Evolutionary conservation across 2,113 vertebrate genomes (phyloP), one percentile per base, ranked within the genome.

Genomic region (Mesitornis unicolor): DNA sequence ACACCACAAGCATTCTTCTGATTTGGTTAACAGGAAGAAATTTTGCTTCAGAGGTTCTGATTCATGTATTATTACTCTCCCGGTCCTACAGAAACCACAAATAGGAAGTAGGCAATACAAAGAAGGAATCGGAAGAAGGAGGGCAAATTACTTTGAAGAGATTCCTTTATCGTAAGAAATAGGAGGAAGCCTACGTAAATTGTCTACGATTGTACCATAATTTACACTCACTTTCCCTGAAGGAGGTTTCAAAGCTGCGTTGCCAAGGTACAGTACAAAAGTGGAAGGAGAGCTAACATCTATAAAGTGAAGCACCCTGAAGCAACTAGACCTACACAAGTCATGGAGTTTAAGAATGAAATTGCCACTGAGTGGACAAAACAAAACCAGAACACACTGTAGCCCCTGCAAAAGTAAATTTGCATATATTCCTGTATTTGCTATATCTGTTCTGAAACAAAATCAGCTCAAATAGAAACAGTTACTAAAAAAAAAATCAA

Each of bases 1-100:
- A 80, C 48, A 48, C 31, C 70, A 78, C 40, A n/a, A 38, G 33
- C 17, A 0, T 68, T 86, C 28, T 63, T 92, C 63, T 64, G 59
- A 67, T 74, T 61, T 69, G 33, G 38, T 70, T 88, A 67, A 67
- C 85, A 87, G 76, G 48, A 86, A 85, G 88, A 73, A 89, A 59
- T 47, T 83, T 76, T 31, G 82, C 47, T 69, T 94, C 63, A 87
- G 89, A 93, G 79, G 35, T 82, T 89, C n/a, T n/a, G n/a, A n/a
- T n/a, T 47, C 18, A 47, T 45, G 1, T 70, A 29, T 63, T 73
- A 14, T 42, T 84, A 15, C 36, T 85, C 38, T 91, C 42, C 50
- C 47, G 63, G 59, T 64, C 60, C 59, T 84, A 74, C 59, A 81
- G 60, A 95, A 93, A 89, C 83, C 88, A 87, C 92, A 87, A 70